phyloP scores from a whole-genome alignment of 2,113 vertebrate genomes.

The Archilochus colubris region DNA sequence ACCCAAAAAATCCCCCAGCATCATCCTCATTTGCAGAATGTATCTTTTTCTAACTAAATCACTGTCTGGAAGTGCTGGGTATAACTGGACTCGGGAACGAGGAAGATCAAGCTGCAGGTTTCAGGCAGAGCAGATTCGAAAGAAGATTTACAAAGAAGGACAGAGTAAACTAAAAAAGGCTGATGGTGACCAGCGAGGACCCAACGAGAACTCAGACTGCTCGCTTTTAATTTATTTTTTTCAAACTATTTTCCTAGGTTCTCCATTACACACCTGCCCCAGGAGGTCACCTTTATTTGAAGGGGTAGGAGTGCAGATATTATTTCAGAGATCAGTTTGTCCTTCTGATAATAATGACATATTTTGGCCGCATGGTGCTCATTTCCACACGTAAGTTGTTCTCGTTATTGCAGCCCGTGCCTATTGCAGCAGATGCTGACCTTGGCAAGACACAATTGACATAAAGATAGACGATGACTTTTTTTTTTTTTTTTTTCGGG shows the following conservation, averaged over 20 bases:
- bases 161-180: rapidly evolving
- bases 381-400: not conserved
- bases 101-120: not conserved
- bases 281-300: not conserved
- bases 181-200: not conserved
- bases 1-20: too few relatives aligned
- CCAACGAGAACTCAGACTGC: not conserved
- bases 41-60: not conserved
- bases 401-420: not conserved
- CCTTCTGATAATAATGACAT: constrained; percentile 15
- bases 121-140: not conserved
- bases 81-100: rapidly evolving
- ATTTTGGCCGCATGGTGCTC: not conserved
- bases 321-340: not conserved
- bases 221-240: not conserved
- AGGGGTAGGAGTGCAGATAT: not conserved
- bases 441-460: constrained; percentile 42
- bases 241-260: not conserved
- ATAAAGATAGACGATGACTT: not conserved
- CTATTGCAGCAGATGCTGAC: not conserved
- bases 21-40: rapidly evolving
- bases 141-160: not conserved
- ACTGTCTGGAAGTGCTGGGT: not conserved
- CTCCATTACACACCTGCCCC: not conserved
- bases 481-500: not conserved